Base-by-base conservation (phyloP, 1,140 invertebrate species). In the Drosophila ohnishii region DNA sequence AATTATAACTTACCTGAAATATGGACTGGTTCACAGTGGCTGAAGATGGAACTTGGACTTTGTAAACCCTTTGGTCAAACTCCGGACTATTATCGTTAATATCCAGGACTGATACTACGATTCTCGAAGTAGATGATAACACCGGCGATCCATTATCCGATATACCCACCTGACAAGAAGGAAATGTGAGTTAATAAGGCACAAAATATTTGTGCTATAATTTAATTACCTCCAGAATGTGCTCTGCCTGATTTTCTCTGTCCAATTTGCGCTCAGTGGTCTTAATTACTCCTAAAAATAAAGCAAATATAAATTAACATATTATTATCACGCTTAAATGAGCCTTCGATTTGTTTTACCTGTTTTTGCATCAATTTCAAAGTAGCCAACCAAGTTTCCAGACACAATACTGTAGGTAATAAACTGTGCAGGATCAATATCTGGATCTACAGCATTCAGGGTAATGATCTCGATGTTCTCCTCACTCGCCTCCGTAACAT, bases 351-450 rank as follows among this genome's bases (percentile, higher is more conserved):
- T 32, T 51, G 0, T 5, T 93, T 94, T 93, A 98, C 97, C 97
- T 75, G 96, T 96, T 6, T 93, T 93, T 22, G 94, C 93, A 92
- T 98, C 96, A 79, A 99, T 98, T 56, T 95, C 92, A 92, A 99
- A 99, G 84, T 97, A 96, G 48, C 96, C 95, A 84, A 97, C 96
- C 0, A 97, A 95, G 93, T 99, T 98, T 75, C 97, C 98, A 34
- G 96, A 96, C 1, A 95, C 95, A 91, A 99, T 98, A 70, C 94
- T 94, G 91, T 95, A 98, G 35, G 94, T 94, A 81, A 98, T 93
- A 66, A 93, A 92, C 82, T 95, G 94, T 44, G 93, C 92, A 22
- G 94, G 93, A 79, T 95, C 93, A 39, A 93, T 93, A 92, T 99
- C 98, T 16, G 93, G 94, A 93, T 99, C 98, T 53, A 93, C 93